phyloP scores from a whole-genome alignment of 2,797 vertebrate genomes.

The Gadopsis bispinosus region DNA sequence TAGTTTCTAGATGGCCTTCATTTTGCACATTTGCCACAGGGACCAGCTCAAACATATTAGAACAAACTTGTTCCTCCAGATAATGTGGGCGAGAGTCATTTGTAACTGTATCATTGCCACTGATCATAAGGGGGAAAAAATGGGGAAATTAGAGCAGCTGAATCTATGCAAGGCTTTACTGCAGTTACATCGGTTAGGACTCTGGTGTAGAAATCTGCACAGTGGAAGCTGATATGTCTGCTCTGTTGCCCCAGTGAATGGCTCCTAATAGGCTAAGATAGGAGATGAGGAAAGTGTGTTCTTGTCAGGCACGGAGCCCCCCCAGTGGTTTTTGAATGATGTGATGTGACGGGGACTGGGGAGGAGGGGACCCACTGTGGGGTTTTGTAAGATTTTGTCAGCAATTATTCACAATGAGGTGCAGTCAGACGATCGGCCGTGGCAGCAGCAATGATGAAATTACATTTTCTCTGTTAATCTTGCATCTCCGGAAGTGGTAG shows the following conservation, averaged over 20 bases:
- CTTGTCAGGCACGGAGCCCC: slow-evolving; percentile 45
- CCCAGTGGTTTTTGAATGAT: slow-evolving; percentile 65
- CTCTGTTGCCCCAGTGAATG: slow-evolving; percentile 54
- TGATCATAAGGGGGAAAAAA: slow-evolving; percentile 33
- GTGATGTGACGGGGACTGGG: slow-evolving; percentile 53
- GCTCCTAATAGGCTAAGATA: slow-evolving; percentile 66
- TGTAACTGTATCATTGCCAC: slow-evolving; percentile 14
- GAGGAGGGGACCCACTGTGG: slow-evolving; percentile 25
- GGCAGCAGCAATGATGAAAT: slow-evolving; percentile 50
- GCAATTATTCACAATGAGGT: slow-evolving; percentile 72
- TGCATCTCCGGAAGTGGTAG: slow-evolving; percentile 27
- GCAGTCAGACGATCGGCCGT: slow-evolving; percentile 35
- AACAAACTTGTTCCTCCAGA: slow-evolving; percentile 22
- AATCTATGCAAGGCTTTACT: slow-evolving; percentile 24
- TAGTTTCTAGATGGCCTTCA: slow-evolving; percentile 30
- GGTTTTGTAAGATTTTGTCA: slow-evolving; percentile 62
- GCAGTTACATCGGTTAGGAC: slow-evolving; percentile 40
- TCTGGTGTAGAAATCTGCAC: slow-evolving; percentile 33
- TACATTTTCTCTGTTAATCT: slow-evolving; percentile 48
- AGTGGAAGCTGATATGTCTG: slow-evolving; percentile 40
- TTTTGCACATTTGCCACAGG: slow-evolving; percentile 35
- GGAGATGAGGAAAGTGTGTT: slow-evolving; percentile 54
- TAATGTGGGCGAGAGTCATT: slow-evolving; percentile 27
- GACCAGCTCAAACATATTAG: slow-evolving; percentile 12
- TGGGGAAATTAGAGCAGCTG: slow-evolving; percentile 30